Conservation (phyloP, 2,888 invertebrate species). For the Drosophila borealis region DNA sequence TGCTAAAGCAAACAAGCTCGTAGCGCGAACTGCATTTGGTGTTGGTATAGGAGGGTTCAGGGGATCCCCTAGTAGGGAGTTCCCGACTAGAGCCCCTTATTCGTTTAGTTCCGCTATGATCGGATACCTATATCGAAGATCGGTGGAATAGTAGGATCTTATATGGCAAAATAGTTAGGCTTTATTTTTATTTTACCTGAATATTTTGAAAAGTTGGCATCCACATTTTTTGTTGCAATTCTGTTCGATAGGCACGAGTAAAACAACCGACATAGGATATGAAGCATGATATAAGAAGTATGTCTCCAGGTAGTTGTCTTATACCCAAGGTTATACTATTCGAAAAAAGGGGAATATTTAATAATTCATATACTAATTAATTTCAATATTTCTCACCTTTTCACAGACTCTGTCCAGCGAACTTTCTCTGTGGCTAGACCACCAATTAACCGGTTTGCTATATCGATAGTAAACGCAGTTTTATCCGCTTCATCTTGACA, state of each 20-base stretch:
- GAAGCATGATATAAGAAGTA: conserved; percentile 95
- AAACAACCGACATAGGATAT: conserved; percentile 98
- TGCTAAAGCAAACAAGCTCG: no score
- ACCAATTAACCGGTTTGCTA: conserved; percentile 96
- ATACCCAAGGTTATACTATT: conserved; percentile 89
- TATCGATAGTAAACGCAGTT: conserved; percentile 94
- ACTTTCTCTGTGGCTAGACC: conserved; percentile 97
- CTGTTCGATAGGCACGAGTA: conserved; percentile 92
- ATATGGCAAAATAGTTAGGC: no score
- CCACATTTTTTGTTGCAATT: conserved; percentile 92
- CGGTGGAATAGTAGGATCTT: no score
- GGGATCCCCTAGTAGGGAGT: no score
- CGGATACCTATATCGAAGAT: no score
- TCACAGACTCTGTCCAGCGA: conserved; percentile 91
- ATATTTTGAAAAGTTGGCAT: conserved; percentile 90
- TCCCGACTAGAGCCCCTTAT: no score
- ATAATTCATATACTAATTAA: background rate
- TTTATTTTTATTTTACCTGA: conserved; percentile 85
- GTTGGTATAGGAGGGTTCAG: no score
- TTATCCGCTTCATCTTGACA: conserved; percentile 97
- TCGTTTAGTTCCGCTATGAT: no score
- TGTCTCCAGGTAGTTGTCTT: conserved; percentile 94
- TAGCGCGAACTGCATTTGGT: no score
- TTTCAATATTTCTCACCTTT: conserved; percentile 79
- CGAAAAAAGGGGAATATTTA: background rate